Conservation (phyloP, 2,888 invertebrate genomes). For the Rhagonycha lutea region DNA sequence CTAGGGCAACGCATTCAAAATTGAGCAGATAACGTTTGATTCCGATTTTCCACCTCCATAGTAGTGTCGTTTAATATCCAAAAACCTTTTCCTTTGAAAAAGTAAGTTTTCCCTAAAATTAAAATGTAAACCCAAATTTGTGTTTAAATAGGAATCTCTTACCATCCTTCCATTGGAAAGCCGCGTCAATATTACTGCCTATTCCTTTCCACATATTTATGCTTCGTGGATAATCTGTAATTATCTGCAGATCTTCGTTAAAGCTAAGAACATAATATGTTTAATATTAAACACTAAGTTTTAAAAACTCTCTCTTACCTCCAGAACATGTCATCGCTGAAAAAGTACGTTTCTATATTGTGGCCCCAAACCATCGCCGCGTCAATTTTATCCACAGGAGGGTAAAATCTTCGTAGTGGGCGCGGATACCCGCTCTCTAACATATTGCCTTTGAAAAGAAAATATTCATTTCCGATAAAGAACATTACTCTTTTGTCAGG, state of each 20-base stretch:
- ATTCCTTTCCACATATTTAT: slow-evolving; percentile 94
- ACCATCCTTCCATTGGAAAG: slow-evolving; percentile 84
- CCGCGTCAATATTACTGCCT: slow-evolving; percentile 87
- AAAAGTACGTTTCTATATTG: slow-evolving; percentile 86
- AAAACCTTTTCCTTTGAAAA: slow-evolving; percentile 61
- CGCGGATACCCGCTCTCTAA: slow-evolving; percentile 77
- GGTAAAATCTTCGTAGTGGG: slow-evolving; percentile 76
- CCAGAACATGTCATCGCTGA: slow-evolving; percentile 86
- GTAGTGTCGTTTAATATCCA: slow-evolving; percentile 71
- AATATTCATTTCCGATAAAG: slow-evolving; percentile 78
- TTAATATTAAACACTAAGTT: slow-evolving; percentile 5
- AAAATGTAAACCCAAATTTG: no score
- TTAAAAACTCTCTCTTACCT: slow-evolving; percentile 60
- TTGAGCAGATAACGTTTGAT: slow-evolving; percentile 72
- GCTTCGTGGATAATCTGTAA: slow-evolving; percentile 93
- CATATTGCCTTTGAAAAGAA: slow-evolving; percentile 76
- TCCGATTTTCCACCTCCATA: slow-evolving; percentile 78
- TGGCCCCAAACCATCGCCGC: slow-evolving; percentile 78
- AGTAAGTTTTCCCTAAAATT: slow-evolving; percentile 78
- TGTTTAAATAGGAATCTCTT: slow-evolving; percentile 63
- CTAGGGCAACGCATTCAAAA: slow-evolving; percentile 85
- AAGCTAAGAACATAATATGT: slow-evolving; percentile 59
- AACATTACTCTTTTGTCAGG: slow-evolving; percentile 88
- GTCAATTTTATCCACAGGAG: slow-evolving; percentile 82
- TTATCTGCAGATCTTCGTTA: slow-evolving; percentile 75